Conservation (phyloP, 1,140 invertebrate species). For the Drosophila mauritiana region DNA sequence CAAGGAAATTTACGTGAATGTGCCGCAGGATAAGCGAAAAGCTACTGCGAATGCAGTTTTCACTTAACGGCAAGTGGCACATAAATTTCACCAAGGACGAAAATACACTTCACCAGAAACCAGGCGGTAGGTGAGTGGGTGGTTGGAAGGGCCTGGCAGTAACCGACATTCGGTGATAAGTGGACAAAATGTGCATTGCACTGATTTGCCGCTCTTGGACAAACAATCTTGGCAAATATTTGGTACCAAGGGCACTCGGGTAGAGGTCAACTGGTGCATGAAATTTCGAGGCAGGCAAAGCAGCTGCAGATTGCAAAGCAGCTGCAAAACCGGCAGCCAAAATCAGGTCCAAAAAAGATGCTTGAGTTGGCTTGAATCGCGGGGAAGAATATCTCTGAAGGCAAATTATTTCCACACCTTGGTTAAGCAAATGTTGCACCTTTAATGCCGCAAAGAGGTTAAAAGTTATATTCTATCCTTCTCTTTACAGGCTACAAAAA, state of each 20-base stretch:
- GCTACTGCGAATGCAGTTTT: slow-evolving; percentile 63
- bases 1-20: slow-evolving; percentile 29
- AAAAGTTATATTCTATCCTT: background rate
- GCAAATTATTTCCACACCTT: background rate
- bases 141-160: slow-evolving; percentile 16
- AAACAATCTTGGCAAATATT: slow-evolving; percentile 58
- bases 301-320: slow-evolving; percentile 38
- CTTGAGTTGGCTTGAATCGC: slow-evolving; percentile 3
- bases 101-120: slow-evolving; percentile 26
- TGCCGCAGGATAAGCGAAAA: slow-evolving; percentile 8
- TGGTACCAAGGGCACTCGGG: slow-evolving; percentile 54
- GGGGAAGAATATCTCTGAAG: background rate
- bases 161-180: slow-evolving; percentile 54
- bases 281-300: slow-evolving; percentile 36
- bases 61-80: slow-evolving; percentile 75
- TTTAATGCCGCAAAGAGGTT: background rate
- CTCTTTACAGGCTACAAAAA: slow-evolving; percentile 15
- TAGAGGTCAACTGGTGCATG: slow-evolving; percentile 62
- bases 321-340: slow-evolving; percentile 15
- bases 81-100: slow-evolving; percentile 77
- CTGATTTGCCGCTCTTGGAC: slow-evolving; percentile 23
- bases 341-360: slow-evolving; percentile 29
- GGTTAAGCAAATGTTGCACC: slow-evolving; percentile 11
- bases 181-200: slow-evolving; percentile 62
- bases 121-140: background rate